phyloP scores from a whole-genome alignment of 2,888 invertebrate species.

The Sarcophaga caerulescens region DNA sequence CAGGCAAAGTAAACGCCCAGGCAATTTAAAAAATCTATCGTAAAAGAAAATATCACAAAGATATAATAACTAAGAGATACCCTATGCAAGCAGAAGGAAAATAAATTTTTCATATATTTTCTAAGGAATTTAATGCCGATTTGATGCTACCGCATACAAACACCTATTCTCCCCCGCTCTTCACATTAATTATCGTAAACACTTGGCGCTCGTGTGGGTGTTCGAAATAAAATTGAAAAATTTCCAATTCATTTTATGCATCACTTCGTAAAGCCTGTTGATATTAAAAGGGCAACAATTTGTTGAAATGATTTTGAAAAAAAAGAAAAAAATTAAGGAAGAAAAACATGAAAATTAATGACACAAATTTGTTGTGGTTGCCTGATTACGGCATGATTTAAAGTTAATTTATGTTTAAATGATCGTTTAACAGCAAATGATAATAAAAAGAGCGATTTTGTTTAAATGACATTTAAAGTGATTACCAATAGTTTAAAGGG shows the following conservation, averaged over 20 bases:
- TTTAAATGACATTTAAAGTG: no score
- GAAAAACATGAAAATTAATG: constrained; percentile 42
- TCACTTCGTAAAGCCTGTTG: neutral
- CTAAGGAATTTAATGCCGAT: no score
- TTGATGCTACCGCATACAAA: no score
- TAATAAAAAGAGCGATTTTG: neutral
- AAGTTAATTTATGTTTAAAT: constrained; percentile 48
- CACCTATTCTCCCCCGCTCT: neutral
- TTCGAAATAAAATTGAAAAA: constrained; percentile 2
- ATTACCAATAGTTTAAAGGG: no score
- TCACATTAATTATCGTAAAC: constrained; percentile 49
- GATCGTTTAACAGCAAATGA: constrained; percentile 18
- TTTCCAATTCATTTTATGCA: neutral
- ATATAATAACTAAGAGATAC: neutral
- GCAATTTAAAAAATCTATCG: constrained; percentile 34
- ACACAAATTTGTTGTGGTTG: constrained; percentile 59
- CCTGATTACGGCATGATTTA: constrained; percentile 56
- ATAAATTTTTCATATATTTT: neutral
- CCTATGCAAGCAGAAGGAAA: no score
- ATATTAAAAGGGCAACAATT: constrained; percentile 22
- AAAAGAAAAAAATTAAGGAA: constrained; percentile 38
- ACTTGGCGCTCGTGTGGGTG: constrained; percentile 49
- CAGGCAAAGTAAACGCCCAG: neutral
- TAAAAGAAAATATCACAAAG: constrained; percentile 33
- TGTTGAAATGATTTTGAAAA: constrained; percentile 36